Evolutionary conservation across 2,797 vertebrate genomes (phyloP), one percentile per base, ranked within the genome.

Genomic region (Macropodus opercularis): DNA sequence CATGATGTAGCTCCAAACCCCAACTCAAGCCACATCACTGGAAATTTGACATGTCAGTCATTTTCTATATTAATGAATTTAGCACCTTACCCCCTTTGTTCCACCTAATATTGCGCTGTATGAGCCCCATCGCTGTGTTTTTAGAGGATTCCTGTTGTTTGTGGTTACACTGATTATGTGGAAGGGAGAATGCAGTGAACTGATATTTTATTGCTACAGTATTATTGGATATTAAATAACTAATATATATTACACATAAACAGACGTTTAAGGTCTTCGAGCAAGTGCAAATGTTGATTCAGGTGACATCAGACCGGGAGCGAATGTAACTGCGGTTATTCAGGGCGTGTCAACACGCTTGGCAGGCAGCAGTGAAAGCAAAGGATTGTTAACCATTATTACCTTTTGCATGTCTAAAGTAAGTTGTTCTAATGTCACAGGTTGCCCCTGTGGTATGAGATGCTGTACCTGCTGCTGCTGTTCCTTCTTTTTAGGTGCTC

Each of bases 221-320:
- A 7, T 17, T 32, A 29, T 2, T 15, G 24, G 41, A 19, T 23
- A 14, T 42, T 9, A 13, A 19, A 17, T 42, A 23, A 3, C 17
- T n/a, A n/a, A 17, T 21, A 36, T 4, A 51, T 23, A 19, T 50
- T 15, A 24, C 10, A 38, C 6, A 1, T 12, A 42, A 4, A 4
- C n/a, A 32, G 31, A 32, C 4, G 31, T 14, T 22, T 32, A 40
- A 14, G 13, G 31, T 27, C 23, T 42, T 19, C 8, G 10, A 15
- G 22, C 17, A 47, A 40, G 26, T 46, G 46, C 17, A 46, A 38
- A 32, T 32, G 17, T 62, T 47, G 40, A 43, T 31, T 21, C 26
- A 54, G 18, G 42, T 29, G 24, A 51, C 49, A 23, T 12, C 1
- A 8, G 29, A 34, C 17, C 17, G 14, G 14, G 11, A 35, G 15